phyloP scores from a whole-genome alignment of 2,888 invertebrate species.

The Slavum lentiscoides region DNA sequence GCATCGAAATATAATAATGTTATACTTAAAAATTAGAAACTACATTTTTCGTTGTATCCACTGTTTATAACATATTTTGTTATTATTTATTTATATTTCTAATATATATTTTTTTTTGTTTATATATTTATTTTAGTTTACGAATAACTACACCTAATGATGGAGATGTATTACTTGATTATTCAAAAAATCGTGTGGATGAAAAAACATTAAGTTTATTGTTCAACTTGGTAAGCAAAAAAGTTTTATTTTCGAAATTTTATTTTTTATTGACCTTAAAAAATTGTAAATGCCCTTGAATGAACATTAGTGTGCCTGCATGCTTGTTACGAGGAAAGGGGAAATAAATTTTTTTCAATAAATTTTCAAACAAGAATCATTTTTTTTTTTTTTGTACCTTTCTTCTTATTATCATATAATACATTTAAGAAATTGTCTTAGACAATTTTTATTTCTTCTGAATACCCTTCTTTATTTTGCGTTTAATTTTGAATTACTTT shows the following conservation, averaged over 20 bases:
- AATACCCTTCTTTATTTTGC: too few relatives aligned
- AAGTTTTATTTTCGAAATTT: not conserved
- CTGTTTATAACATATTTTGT: too few relatives aligned
- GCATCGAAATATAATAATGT: too few relatives aligned
- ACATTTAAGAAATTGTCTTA: too few relatives aligned
- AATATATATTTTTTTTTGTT: not conserved
- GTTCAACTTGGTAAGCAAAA: slow-evolving; percentile 73
- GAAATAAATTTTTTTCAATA: not conserved
- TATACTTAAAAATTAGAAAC: too few relatives aligned
- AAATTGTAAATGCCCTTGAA: slow-evolving; percentile 22
- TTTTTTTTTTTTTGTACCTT: too few relatives aligned
- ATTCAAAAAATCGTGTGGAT: slow-evolving; percentile 92
- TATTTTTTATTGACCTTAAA: not conserved
- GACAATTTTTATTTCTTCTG: too few relatives aligned
- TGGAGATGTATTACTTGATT: slow-evolving; percentile 92
- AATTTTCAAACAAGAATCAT: too few relatives aligned
- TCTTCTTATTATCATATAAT: too few relatives aligned
- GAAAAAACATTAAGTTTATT: slow-evolving; percentile 75
- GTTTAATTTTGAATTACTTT: too few relatives aligned
- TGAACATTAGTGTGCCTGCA: not conserved
- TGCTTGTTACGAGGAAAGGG: not conserved
- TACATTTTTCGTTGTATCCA: too few relatives aligned
- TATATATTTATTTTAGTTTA: slow-evolving; percentile 64
- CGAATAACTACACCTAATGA: slow-evolving; percentile 82
- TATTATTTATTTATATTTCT: not conserved